phyloP scores from a whole-genome alignment of 2,888 invertebrate genomes.

The Tenthredo scrophulariae region DNA sequence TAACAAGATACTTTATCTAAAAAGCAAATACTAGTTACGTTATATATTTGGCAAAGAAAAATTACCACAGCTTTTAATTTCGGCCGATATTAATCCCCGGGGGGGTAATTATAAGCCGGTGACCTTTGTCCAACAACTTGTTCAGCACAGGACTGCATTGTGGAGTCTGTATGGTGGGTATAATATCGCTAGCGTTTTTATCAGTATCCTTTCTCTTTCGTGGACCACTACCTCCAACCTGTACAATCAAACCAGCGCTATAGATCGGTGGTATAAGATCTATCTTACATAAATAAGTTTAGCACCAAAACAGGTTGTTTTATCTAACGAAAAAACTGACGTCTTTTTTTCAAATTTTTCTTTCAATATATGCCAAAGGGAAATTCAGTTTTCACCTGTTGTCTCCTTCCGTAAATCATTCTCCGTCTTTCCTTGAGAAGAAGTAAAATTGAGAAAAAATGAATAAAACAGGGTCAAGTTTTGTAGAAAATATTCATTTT shows the following conservation, averaged over 20 bases:
- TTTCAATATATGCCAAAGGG: neutral
- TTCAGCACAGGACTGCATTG: conserved; percentile 19
- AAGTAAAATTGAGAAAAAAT: neutral
- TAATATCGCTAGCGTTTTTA: conserved; percentile 51
- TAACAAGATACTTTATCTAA: neutral
- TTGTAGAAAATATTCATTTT: neutral
- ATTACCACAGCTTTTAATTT: neutral
- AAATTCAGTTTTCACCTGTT: conserved; percentile 33
- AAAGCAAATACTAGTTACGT: conserved; percentile 9
- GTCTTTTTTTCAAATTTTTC: neutral
- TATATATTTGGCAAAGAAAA: neutral
- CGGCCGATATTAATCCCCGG: neutral
- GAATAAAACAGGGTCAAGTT: neutral
- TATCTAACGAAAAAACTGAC: neutral
- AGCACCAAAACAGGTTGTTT: conserved; percentile 16
- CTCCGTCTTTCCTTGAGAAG: neutral
- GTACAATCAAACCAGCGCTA: conserved; percentile 26
- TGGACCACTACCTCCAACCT: conserved; percentile 30
- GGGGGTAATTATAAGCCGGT: neutral
- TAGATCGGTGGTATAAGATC: conserved; percentile 24
- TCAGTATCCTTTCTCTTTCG: conserved; percentile 58
- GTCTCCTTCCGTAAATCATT: neutral
- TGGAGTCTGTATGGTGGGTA: neutral
- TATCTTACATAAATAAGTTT: conserved; percentile 37
- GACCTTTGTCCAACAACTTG: conserved; percentile 47